Evolutionary conservation across 2,797 vertebrate species (phyloP), one percentile per base, ranked within the genome.

Genomic region (Enteromius paludinosus): DNA sequence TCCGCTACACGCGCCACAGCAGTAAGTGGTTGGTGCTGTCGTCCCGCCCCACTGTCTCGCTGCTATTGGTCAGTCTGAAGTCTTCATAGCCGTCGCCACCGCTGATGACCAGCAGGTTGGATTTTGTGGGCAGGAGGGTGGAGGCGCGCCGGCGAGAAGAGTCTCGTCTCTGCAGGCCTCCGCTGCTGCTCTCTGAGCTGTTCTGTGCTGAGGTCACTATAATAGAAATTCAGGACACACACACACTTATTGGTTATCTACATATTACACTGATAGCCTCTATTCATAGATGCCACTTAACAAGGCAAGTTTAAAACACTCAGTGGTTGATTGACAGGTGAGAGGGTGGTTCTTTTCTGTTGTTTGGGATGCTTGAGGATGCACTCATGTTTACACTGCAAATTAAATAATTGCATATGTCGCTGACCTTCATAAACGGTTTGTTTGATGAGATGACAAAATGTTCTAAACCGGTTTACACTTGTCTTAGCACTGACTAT

Each of bases 1-100:
- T 56, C 68, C 25, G 80, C 98, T 96, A 99, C 84, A 97, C 96
- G 89, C 96, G 94, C 98, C 98, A 99, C 9, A 99, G 95, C 83
- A 99, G 94, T 83, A 99, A 95, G 86, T 99, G 98, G 93, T 99
- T 99, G 88, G 98, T 99, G 90, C 97, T 99, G 94, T 99, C 98
- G 0, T 99, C 98, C 74, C 98, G 92, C 72, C 98, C 98, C 41
- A 99, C 96, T 0, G 97, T 97, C 92, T 99, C 98, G 1, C 97
- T 99, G 95, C 97, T 98, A 90, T 93, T 93, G 88, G 96, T 98
- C 89, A 99, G 95, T 62, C 97, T 93, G 93, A 99, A 99, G 90
- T 99, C 98, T 92, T 99, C 98, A 2, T 98, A 99, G 61, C 98
- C 98, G 0, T 98, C 98, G 0, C 98, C 98, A 0, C 98, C 98